Evolutionary conservation across 1,140 invertebrate species (phyloP).

Genomic region (Adoxophyes honmai): DNA sequence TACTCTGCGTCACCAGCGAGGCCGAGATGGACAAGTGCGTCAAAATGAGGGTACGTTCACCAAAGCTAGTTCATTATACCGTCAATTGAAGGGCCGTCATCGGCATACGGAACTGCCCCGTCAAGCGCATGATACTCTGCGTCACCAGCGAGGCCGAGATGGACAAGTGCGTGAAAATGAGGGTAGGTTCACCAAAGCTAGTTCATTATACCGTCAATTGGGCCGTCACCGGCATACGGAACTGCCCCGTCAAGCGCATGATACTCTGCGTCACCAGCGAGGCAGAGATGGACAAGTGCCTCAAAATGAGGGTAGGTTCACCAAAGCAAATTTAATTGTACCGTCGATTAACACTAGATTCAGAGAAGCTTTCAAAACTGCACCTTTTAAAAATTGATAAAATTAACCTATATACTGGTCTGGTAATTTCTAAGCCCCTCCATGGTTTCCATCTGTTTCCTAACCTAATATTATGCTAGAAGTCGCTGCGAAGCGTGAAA

Average conservation of each 20-base stretch:
- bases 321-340: not conserved
- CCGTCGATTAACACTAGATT: too few relatives aligned
- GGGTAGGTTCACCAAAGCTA: conserved; percentile 78
- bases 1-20: conserved; percentile 93
- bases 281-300: conserved; percentile 93
- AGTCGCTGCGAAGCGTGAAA: too few relatives aligned
- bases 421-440: too few relatives aligned
- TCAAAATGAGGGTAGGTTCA: conserved; percentile 91
- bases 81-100: conserved; percentile 80
- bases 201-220: too few relatives aligned
- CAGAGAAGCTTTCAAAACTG: too few relatives aligned
- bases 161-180: conserved; percentile 96
- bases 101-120: conserved; percentile 87
- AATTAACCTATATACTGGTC: too few relatives aligned
- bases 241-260: conserved; percentile 89
- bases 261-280: conserved; percentile 94
- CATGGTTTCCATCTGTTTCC: too few relatives aligned
- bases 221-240: conserved; percentile 84
- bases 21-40: conserved; percentile 94
- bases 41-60: conserved; percentile 89
- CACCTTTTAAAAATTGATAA: too few relatives aligned
- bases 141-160: conserved; percentile 94
- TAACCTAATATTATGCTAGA: too few relatives aligned
- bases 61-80: not conserved
- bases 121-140: conserved; percentile 89